A percentile compares a stretch with the other conserved stretches of the same genome.
These are phyloP conservation scores for Ormyrus labotus DNA, from an alignment of 2,888 invertebrate species.

Conservation along the genomic window DNA sequence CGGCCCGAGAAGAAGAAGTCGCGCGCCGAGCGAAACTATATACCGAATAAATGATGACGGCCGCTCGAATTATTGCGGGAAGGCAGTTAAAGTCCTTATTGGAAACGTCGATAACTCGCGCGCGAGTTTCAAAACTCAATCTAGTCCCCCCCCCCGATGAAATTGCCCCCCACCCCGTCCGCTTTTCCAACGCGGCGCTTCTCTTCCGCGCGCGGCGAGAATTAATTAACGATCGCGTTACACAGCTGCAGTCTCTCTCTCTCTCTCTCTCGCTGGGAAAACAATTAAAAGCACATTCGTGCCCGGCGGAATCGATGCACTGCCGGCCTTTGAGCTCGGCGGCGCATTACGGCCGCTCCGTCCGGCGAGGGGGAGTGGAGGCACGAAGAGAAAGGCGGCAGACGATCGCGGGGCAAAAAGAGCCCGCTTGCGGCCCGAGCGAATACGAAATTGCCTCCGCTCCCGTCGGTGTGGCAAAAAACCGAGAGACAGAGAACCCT, in stretches of 20 bases:
- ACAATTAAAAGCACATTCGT: not conserved
- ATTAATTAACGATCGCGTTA: slow-evolving; percentile 18
- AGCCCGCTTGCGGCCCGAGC: not conserved
- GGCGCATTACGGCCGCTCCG: not conserved
- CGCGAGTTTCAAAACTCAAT: no score
- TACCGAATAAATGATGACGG: no score
- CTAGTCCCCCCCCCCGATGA: no score
- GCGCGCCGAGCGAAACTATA: no score
- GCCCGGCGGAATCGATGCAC: not conserved
- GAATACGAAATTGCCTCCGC: slow-evolving; percentile 2
- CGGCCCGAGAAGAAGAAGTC: no score
- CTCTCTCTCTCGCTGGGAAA: no score
- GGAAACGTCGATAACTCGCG: no score
- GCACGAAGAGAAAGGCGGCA: not conserved
- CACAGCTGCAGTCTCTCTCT: not conserved
- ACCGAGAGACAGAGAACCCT: not conserved
- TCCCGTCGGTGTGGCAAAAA: not conserved
- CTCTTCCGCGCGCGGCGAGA: not conserved
- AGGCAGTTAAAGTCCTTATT: no score
- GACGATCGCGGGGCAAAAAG: no score
- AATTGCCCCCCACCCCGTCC: no score
- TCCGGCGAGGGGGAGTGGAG: not conserved
- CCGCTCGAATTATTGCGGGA: no score
- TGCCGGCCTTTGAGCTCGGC: not conserved
- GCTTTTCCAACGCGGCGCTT: no score